These are phyloP conservation scores for Oligia latruncula DNA, from an alignment of 2,888 invertebrate genomes.

Conservation along the genomic window DNA sequence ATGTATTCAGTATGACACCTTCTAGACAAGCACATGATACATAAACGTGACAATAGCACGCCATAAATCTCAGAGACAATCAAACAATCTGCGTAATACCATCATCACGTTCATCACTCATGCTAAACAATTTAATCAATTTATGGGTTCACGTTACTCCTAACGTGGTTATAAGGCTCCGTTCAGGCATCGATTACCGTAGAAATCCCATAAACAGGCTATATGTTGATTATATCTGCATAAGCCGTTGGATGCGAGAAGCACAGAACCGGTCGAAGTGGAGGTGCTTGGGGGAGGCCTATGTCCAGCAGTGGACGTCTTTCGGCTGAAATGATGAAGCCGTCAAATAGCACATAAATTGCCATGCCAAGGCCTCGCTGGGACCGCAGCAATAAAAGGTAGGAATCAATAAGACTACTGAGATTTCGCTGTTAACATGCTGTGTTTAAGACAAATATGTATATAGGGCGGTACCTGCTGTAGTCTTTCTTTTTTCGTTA, in stretches of 20 bases:
- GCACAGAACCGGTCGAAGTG: no score
- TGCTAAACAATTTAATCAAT: conserved; percentile 36
- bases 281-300: no score
- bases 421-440: conserved; percentile 20
- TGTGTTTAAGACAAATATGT: conserved; percentile 13
- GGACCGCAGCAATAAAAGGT: conserved; percentile 51
- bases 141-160: conserved; percentile 19
- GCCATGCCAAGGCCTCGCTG: conserved; percentile 49
- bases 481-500: neutral
- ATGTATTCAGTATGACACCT: conserved; percentile 12
- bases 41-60: conserved; percentile 44
- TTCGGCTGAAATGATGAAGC: neutral
- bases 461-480: neutral
- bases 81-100: conserved; percentile 34
- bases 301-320: no score
- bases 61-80: conserved; percentile 29
- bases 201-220: conserved; percentile 29
- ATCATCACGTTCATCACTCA: conserved; percentile 23
- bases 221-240: conserved; percentile 52
- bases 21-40: conserved; percentile 18
- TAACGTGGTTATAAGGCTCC: conserved; percentile 13
- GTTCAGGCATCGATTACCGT: conserved; percentile 9
- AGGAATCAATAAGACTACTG: conserved; percentile 59
- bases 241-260: conserved; percentile 7
- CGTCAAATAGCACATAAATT: conserved; percentile 50